Evolutionary conservation across 2,113 vertebrate species (phyloP).

Genomic region (Martes martes): DNA sequence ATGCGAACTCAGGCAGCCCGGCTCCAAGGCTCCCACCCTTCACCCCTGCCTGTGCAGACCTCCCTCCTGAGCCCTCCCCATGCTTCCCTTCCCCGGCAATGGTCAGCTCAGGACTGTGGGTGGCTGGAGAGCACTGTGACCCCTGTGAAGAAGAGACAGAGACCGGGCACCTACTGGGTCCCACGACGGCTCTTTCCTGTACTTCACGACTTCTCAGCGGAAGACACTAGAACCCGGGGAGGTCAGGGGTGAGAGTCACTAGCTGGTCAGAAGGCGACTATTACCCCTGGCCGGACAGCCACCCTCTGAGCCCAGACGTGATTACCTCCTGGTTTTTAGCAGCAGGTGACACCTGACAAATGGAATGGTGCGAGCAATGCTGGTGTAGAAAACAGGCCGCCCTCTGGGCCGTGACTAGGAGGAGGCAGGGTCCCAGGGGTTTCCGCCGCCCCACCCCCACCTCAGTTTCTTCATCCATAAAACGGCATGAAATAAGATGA

Average conservation of each 20-base stretch:
- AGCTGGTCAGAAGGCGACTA: background rate
- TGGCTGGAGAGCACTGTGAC: background rate
- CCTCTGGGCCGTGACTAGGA: accelerated
- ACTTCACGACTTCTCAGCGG: background rate
- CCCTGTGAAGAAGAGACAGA: background rate
- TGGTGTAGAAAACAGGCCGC: background rate
- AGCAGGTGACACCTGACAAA: background rate
- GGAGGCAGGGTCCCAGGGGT: background rate
- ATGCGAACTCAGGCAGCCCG: background rate
- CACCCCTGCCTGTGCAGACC: background rate
- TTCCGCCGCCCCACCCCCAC: background rate
- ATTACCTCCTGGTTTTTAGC: background rate
- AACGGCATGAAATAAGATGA: background rate
- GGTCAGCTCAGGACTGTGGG: no score
- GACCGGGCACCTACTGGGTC: background rate
- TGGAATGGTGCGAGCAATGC: accelerated
- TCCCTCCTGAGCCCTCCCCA: background rate
- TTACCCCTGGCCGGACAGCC: background rate
- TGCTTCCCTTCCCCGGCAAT: background rate
- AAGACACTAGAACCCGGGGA: background rate
- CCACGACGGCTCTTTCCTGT: background rate
- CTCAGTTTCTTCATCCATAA: background rate
- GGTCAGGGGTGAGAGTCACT: background rate
- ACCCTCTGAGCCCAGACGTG: background rate
- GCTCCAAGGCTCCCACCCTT: background rate